phyloP scores from a whole-genome alignment of 2,888 invertebrate genomes.

The Geophilus truncorum region DNA sequence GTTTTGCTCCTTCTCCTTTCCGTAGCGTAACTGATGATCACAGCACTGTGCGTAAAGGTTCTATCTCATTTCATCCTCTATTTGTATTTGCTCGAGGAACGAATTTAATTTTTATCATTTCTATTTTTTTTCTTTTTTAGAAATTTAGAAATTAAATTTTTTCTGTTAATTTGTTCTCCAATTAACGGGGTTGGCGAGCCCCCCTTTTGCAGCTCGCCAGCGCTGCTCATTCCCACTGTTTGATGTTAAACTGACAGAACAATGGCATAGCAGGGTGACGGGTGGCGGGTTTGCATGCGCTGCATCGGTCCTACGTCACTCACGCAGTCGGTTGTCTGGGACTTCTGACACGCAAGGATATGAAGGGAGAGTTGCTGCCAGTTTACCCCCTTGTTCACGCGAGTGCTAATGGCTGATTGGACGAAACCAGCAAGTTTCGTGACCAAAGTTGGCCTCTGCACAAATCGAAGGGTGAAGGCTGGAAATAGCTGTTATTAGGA shows the following conservation, averaged over 20 bases:
- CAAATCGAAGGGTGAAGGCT: background rate
- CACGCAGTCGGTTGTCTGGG: slow-evolving; percentile 7
- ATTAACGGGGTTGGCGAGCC: background rate
- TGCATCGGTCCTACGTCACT: slow-evolving; percentile 2
- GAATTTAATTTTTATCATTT: too few species aligned
- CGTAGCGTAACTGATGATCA: too few species aligned
- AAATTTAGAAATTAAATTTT: too few species aligned
- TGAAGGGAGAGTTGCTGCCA: slow-evolving; percentile 14
- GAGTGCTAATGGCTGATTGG: slow-evolving; percentile 1
- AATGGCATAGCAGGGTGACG: background rate
- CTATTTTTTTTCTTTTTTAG: background rate
- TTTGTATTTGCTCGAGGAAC: too few species aligned
- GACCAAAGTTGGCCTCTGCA: background rate
- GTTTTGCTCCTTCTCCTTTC: background rate
- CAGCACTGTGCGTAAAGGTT: background rate
- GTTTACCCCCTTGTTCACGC: slow-evolving; percentile 16
- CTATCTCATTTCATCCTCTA: too few species aligned
- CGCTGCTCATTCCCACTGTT: slow-evolving; percentile 6
- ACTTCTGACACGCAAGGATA: background rate
- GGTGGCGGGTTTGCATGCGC: background rate
- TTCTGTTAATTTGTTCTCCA: background rate
- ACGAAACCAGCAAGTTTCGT: background rate
- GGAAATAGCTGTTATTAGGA: slow-evolving; percentile 12
- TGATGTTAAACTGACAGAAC: background rate
- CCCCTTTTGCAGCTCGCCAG: background rate